Percentiles rank a stretch among this genome's conserved stretches.
Conservation (phyloP, 2,797 vertebrate species). For the Leptatherina wallacei region DNA sequence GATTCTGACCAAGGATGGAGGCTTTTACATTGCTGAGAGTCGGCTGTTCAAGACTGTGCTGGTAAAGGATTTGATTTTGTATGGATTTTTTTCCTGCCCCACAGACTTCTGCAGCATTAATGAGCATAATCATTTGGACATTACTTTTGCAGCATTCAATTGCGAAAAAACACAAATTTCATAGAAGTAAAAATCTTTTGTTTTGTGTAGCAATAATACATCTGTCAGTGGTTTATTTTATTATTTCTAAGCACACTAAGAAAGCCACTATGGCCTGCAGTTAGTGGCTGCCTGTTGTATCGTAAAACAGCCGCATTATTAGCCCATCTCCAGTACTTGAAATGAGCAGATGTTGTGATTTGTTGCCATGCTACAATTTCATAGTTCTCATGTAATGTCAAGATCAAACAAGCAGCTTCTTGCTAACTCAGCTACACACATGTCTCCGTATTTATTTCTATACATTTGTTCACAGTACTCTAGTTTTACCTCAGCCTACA, state of each 20-base stretch:
- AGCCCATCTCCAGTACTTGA: constrained; percentile 1
- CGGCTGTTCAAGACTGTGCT: constrained; percentile 93
- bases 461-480: constrained; percentile 2
- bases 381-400: constrained; percentile 3
- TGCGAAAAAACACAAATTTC: constrained; percentile 9
- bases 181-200: background rate
- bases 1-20: constrained; percentile 93
- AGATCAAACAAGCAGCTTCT: constrained; percentile 2
- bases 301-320: constrained; percentile 5
- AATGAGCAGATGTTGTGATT: background rate
- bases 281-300: constrained; percentile 10
- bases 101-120: constrained; percentile 27
- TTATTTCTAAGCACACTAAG: constrained; percentile 3
- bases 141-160: constrained; percentile 9
- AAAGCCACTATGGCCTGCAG: constrained; percentile 1
- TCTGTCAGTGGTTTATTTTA: constrained; percentile 18
- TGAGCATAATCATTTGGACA: constrained; percentile 32
- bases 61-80: constrained; percentile 80
- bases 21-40: constrained; percentile 94
- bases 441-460: constrained; percentile 11
- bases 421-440: background rate
- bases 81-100: constrained; percentile 36
- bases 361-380: background rate
- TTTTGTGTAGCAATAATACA: constrained; percentile 10
- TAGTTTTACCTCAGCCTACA: background rate